phyloP scores from a whole-genome alignment of 1,140 invertebrate genomes.

The Diuraphis noxia region DNA sequence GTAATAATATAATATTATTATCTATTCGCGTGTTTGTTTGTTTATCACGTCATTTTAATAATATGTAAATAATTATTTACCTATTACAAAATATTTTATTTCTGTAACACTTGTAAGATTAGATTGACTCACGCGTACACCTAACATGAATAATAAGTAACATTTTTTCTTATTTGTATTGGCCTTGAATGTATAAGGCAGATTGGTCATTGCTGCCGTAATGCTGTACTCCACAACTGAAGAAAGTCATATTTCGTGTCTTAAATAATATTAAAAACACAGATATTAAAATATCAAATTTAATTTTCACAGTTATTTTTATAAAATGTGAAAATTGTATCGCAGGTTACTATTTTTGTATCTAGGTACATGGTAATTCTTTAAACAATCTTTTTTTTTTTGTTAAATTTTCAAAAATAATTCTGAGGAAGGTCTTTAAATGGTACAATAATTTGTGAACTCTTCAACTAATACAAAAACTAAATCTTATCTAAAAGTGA shows the following conservation, averaged over 20 bases:
- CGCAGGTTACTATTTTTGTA: background rate
- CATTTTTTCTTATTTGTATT: background rate
- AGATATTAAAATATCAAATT: background rate
- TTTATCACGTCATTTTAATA: background rate
- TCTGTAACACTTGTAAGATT: background rate
- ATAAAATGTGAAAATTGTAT: background rate
- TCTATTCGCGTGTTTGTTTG: background rate
- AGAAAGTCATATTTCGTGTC: background rate
- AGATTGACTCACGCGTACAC: background rate
- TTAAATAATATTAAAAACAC: background rate
- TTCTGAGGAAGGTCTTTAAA: background rate
- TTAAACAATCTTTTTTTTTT: background rate
- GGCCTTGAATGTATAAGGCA: background rate
- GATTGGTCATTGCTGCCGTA: background rate
- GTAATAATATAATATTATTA: background rate
- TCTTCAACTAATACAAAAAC: rapidly evolving
- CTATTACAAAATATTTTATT: background rate
- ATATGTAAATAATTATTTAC: background rate
- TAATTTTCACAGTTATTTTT: background rate
- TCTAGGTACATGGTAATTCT: background rate
- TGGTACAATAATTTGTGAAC: background rate
- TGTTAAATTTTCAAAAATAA: background rate
- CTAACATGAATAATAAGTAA: background rate
- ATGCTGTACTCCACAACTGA: too few relatives aligned
- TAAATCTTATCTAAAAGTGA: background rate